These are phyloP conservation scores for Bombus waltoni DNA, from an alignment of 1,140 invertebrate genomes.

Conservation along the genomic window DNA sequence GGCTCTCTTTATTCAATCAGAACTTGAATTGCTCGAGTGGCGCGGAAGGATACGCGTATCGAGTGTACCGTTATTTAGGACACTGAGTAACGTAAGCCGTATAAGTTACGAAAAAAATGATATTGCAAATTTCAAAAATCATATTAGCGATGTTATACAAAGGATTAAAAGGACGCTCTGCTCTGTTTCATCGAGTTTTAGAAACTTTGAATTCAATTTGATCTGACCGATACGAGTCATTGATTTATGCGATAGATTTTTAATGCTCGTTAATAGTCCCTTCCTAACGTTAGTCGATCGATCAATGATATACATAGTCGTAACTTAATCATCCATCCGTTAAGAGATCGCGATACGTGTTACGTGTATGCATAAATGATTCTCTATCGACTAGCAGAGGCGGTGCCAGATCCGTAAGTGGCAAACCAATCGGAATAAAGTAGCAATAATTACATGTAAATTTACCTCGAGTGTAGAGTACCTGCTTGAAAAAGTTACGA, in stretches of 20 bases:
- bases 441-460: constrained; percentile 1
- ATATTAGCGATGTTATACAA: too few species aligned
- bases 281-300: background rate
- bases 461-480: constrained; percentile 6
- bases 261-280: background rate
- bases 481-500: background rate
- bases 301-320: constrained; percentile 10
- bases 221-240: too few species aligned
- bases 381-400: constrained; percentile 24
- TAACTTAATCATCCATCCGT: constrained; percentile 17
- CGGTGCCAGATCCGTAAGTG: constrained; percentile 38
- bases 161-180: too few species aligned
- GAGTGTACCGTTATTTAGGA: constrained; percentile 27
- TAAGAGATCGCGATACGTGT: background rate
- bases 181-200: background rate
- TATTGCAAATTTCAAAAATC: background rate
- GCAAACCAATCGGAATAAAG: constrained; percentile 34
- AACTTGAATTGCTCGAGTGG: constrained; percentile 12
- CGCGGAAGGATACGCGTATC: constrained; percentile 37
- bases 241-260: background rate
- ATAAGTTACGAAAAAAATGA: constrained; percentile 9
- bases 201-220: background rate
- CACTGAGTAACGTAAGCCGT: background rate
- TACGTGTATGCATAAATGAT: constrained; percentile 19
- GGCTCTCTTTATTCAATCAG: background rate